Conservation (phyloP, 2,797 vertebrate genomes). For the Loris lydekkerianus region DNA sequence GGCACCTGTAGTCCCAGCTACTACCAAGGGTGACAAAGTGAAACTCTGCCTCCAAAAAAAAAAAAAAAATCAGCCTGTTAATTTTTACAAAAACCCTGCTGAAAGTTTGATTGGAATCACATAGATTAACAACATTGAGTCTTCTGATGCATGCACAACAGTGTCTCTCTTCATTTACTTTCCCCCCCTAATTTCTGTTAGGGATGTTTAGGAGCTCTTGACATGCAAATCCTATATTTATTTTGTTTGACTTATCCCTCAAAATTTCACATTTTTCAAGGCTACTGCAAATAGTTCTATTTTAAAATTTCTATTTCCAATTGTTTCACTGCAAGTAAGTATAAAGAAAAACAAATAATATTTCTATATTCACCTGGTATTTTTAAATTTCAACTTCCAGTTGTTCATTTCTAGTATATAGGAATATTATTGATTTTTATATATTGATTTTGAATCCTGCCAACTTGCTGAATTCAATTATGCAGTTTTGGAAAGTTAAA, state of each 20-base stretch:
- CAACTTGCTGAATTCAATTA: not conserved
- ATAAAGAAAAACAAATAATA: not conserved
- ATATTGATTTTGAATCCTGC: not conserved
- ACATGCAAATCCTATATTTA: not conserved
- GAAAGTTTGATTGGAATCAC: not conserved
- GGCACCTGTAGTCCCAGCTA: too few species aligned
- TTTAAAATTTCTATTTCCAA: not conserved
- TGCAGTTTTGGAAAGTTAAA: not conserved
- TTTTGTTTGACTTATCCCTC: not conserved
- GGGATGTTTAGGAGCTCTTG: not conserved
- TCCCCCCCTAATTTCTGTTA: not conserved
- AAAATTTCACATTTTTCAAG: not conserved
- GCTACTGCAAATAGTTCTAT: not conserved
- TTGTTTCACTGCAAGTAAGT: not conserved
- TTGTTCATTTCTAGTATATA: not conserved
- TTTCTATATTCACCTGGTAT: not conserved
- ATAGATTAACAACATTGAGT: not conserved
- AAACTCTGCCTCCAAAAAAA: too few species aligned
- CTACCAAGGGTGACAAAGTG: too few species aligned
- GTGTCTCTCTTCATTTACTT: not conserved
- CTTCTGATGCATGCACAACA: not conserved
- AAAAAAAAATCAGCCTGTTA: not conserved
- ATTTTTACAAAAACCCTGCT: not conserved
- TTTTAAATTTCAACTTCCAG: not conserved
- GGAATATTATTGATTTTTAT: not conserved